Conservation (phyloP, 2,888 invertebrate genomes). For the Tipula confusa region DNA sequence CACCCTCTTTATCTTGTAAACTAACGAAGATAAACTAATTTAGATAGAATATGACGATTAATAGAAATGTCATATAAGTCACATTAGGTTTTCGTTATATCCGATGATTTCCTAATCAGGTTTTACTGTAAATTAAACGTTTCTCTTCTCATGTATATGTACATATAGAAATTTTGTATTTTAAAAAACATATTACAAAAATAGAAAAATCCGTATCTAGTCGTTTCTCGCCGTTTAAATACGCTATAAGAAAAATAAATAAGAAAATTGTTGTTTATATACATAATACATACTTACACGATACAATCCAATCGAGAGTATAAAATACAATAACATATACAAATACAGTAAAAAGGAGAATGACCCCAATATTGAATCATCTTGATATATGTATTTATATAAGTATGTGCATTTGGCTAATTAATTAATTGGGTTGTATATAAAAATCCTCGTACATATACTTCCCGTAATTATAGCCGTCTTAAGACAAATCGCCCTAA, state of each 20-base stretch:
- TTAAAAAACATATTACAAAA: constrained; percentile 8
- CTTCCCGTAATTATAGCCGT: not conserved
- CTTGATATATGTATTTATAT: not conserved
- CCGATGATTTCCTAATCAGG: no score
- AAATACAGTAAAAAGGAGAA: constrained; percentile 6
- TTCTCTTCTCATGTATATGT: not conserved
- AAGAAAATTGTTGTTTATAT: not conserved
- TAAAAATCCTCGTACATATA: not conserved
- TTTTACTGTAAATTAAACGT: no score
- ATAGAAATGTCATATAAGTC: no score
- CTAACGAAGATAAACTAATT: no score
- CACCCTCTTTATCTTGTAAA: no score
- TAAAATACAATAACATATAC: not conserved
- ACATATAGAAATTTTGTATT: not conserved
- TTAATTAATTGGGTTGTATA: not conserved
- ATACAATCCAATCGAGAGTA: not conserved
- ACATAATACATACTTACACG: not conserved
- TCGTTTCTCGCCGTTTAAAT: not conserved
- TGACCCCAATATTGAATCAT: not conserved
- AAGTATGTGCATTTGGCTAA: not conserved
- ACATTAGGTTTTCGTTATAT: no score
- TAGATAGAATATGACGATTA: no score
- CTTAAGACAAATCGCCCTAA: not conserved
- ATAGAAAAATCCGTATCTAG: not conserved
- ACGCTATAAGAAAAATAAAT: not conserved